Percentiles rank a stretch among this genome's conserved stretches.
Conservation (phyloP, 2,113 vertebrate species). For the Apeltes quadracus region DNA sequence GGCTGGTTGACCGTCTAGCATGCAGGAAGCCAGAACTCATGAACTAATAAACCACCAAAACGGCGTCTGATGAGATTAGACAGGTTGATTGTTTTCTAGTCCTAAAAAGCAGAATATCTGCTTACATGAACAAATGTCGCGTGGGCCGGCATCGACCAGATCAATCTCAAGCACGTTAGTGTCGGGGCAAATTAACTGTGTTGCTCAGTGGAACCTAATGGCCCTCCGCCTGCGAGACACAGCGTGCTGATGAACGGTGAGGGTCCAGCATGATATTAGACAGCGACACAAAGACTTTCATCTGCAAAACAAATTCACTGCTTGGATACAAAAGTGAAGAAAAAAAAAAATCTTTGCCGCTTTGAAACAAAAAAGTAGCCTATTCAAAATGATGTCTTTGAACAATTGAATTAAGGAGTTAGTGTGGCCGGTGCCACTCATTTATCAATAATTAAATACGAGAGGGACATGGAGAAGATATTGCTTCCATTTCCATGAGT, state of each 20-base stretch:
- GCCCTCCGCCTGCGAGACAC: background rate
- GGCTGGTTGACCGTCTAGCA: too few relatives aligned
- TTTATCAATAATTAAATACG: too few relatives aligned
- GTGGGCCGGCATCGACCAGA: background rate
- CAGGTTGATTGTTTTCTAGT: background rate
- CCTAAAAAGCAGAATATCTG: background rate
- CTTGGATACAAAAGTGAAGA: background rate
- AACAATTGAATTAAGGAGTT: too few relatives aligned
- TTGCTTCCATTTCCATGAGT: slow-evolving; percentile 37
- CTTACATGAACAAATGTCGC: background rate
- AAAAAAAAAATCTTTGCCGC: background rate
- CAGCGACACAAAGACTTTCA: background rate
- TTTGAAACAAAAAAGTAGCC: background rate
- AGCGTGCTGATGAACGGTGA: background rate
- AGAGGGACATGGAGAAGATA: background rate
- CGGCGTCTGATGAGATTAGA: background rate
- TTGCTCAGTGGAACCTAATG: background rate
- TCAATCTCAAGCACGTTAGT: background rate
- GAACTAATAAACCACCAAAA: too few relatives aligned
- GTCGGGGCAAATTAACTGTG: background rate
- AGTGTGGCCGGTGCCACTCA: too few relatives aligned
- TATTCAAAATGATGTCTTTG: background rate
- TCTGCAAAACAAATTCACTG: background rate
- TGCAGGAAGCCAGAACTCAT: too few relatives aligned
- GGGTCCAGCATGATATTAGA: background rate